Evolutionary conservation across 2,888 invertebrate species (phyloP), one percentile per base, ranked within the genome.

Genomic region (Diarsia dahlii): DNA sequence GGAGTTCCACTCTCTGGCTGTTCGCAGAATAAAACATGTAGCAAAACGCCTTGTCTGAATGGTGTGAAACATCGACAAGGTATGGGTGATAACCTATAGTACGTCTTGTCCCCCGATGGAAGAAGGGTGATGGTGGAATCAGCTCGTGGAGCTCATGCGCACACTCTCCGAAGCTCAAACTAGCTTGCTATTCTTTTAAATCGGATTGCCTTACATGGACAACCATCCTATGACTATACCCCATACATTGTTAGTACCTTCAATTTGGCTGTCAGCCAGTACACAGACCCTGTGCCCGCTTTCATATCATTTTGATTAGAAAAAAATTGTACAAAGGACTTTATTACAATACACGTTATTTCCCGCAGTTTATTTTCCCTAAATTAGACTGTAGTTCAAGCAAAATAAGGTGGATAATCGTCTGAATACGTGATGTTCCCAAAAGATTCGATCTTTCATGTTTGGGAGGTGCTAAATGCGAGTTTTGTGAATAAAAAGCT

Each of bases 261-360:
- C 84, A 87, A 88, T 90, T 93, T 94, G 94, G 93, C 87, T 71
- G 74, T 68, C 77, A 78, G 92, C 93, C 94, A 93, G 88, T 82
- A 76, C 73, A 79, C 72, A 81, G 71, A 89, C 85, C 88, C 86
- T 79, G 82, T 89, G 81, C 84, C 74, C 71, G 80, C 87, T 85
- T 89, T 90, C 86, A 88, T 89, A 91, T 89, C 84, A 84, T 85
- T 90, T 89, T 90, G 88, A 90, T 91, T 89, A 90, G 89, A 90
- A 89, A 90, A 87, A 87, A 87, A 86, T 52, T 79, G 69, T 71
- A 85, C 72, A 84, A 85, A 83, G 50, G 62, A 52, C 48, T 79
- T 75, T 81, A 80, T 80, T 74, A 81, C 80, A 76, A 85, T 80
- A 76, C 76, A 73, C 60, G 56, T 48, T 69, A 63, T 75, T 74